These are phyloP conservation scores for Sterna hirundo DNA, from an alignment of 2,113 vertebrate genomes.

Conservation along the genomic window DNA sequence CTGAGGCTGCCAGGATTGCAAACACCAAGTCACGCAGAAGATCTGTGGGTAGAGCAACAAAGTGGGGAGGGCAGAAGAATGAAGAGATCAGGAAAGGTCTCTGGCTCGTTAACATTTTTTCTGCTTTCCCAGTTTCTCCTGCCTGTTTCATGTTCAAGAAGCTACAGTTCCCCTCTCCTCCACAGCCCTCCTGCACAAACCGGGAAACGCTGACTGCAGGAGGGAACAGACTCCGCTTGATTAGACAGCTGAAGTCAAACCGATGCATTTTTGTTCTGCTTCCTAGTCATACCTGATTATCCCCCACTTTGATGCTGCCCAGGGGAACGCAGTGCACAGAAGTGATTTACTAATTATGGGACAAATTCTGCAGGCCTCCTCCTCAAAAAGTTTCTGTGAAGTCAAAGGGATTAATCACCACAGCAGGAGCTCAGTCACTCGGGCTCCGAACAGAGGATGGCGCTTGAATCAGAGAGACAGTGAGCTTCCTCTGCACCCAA, in stretches of 20 bases:
- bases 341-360: constrained; percentile 46
- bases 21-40: not conserved
- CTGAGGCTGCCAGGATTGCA: not conserved
- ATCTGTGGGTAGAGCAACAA: not conserved
- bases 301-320: constrained; percentile 37
- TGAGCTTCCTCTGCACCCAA: not conserved
- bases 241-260: not conserved
- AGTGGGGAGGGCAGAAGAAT: not conserved
- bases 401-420: constrained; percentile 24
- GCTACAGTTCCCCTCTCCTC: not conserved
- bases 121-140: not conserved
- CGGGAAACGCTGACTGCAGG: not conserved
- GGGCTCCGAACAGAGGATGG: not conserved
- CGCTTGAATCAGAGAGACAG: not conserved
- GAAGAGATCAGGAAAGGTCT: not conserved
- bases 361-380: constrained; percentile 20
- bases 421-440: constrained; percentile 3
- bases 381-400: constrained; percentile 13
- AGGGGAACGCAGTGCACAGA: not conserved
- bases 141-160: not conserved
- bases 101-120: not conserved
- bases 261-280: not conserved
- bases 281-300: constrained; percentile 53
- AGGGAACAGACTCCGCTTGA: constrained; percentile 11
- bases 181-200: not conserved